These are phyloP conservation scores for Patella depressa DNA, from an alignment of 2,888 invertebrate species.

Conservation along the genomic window DNA sequence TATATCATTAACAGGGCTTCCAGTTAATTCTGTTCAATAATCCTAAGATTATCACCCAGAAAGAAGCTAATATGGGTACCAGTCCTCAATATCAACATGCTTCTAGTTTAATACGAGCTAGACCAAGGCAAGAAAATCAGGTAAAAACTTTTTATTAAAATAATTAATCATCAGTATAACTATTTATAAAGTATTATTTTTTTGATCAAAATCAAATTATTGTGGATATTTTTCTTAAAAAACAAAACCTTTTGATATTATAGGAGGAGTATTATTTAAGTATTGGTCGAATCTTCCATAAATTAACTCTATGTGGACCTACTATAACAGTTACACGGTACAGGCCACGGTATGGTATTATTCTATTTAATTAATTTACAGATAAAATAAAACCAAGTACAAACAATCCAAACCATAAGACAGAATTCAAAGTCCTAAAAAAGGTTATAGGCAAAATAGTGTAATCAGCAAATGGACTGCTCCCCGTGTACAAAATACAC, in stretches of 20 bases:
- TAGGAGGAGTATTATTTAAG: slow-evolving; percentile 85
- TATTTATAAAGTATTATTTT: background rate
- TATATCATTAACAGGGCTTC: slow-evolving; percentile 59
- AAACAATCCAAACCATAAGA: too few species aligned
- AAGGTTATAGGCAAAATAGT: too few species aligned
- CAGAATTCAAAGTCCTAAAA: too few species aligned
- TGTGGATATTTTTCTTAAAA: background rate
- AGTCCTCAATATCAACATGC: slow-evolving; percentile 50
- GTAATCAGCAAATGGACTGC: too few species aligned
- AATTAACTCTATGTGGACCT: slow-evolving; percentile 86
- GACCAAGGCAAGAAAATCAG: slow-evolving; percentile 40
- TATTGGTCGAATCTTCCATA: slow-evolving; percentile 95
- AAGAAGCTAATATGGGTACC: slow-evolving; percentile 34
- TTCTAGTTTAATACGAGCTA: slow-evolving; percentile 44
- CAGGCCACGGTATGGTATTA: slow-evolving; percentile 79
- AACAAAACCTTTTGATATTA: slow-evolving; percentile 22
- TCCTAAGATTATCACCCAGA: slow-evolving; percentile 21
- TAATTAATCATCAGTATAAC: background rate
- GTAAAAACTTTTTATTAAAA: background rate
- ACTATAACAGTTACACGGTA: slow-evolving; percentile 95
- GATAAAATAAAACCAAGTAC: too few species aligned
- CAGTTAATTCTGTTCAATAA: slow-evolving; percentile 59
- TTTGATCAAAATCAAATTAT: background rate
- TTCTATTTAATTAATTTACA: background rate
- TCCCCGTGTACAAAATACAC: too few species aligned